phyloP scores from a whole-genome alignment of 2,797 vertebrate species.

The Leptodactylus fallax region DNA sequence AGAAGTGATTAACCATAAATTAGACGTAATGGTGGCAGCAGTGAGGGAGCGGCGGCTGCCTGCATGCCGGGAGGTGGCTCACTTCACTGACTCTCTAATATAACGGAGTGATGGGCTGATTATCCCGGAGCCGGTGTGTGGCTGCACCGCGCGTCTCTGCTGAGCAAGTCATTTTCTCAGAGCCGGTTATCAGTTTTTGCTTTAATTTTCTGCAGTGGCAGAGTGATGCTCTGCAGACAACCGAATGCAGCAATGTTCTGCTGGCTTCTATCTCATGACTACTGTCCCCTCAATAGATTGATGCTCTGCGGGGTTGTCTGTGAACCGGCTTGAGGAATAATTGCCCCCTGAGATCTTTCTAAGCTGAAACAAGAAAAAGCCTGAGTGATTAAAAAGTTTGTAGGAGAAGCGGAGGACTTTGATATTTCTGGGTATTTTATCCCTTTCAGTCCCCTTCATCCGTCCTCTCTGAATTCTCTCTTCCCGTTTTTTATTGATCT shows the following conservation, averaged over 20 bases:
- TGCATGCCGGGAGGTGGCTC: slow-evolving; percentile 21
- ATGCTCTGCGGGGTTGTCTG: slow-evolving; percentile 14
- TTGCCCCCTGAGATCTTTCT: slow-evolving; percentile 44
- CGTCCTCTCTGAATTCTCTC: slow-evolving; percentile 28
- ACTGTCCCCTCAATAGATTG: slow-evolving; percentile 24
- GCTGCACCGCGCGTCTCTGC: background rate
- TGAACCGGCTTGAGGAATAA: slow-evolving; percentile 22
- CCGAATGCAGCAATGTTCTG: slow-evolving; percentile 15
- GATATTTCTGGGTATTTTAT: slow-evolving; percentile 52
- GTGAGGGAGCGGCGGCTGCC: background rate
- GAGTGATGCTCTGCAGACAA: slow-evolving; percentile 30
- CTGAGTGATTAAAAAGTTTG: slow-evolving; percentile 50
- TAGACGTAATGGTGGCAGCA: slow-evolving; percentile 30
- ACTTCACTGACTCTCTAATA: slow-evolving; percentile 51
- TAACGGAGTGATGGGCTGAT: slow-evolving; percentile 32
- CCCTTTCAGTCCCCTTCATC: slow-evolving; percentile 42
- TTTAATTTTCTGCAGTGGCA: background rate
- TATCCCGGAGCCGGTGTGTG: slow-evolving; percentile 3
- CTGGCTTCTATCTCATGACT: background rate
- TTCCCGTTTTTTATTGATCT: slow-evolving; percentile 44
- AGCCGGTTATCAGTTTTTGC: background rate
- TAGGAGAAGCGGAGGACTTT: slow-evolving; percentile 32
- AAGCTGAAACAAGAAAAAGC: slow-evolving; percentile 27
- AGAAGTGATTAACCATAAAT: slow-evolving; percentile 48
- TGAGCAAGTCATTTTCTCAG: background rate